Evolutionary conservation across 1,140 invertebrate genomes (phyloP).

Genomic region (Goniozus legneri): DNA sequence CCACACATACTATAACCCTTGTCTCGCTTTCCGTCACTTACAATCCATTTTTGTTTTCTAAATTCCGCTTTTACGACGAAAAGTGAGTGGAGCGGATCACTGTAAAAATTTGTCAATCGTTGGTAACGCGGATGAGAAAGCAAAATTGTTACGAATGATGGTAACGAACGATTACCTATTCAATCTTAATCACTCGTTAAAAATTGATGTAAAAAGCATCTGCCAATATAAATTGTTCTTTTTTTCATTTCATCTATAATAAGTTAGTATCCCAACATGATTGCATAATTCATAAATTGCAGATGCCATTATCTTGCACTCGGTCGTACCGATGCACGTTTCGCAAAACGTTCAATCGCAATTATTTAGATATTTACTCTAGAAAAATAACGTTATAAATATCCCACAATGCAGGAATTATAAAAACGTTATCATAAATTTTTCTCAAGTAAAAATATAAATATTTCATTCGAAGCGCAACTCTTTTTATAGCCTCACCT

Average conservation of each 20-base stretch:
- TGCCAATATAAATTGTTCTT: slow-evolving; percentile 1
- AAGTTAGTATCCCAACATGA: background rate
- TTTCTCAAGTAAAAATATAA: slow-evolving; percentile 49
- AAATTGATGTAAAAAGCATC: slow-evolving; percentile 7
- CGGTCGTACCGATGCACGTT: slow-evolving; percentile 15
- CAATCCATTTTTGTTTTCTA: slow-evolving; percentile 14
- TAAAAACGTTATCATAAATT: slow-evolving; percentile 37
- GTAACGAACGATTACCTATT: slow-evolving; percentile 9
- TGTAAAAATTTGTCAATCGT: slow-evolving; percentile 9
- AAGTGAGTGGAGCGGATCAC: slow-evolving; percentile 31
- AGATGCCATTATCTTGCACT: background rate
- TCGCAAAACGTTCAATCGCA: slow-evolving; percentile 21
- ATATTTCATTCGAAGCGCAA: slow-evolving; percentile 35
- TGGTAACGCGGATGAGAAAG: slow-evolving; percentile 16
- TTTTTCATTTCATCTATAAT: background rate
- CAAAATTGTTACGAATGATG: background rate
- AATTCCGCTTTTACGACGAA: slow-evolving; percentile 29
- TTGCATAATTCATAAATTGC: background rate
- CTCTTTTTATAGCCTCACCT: slow-evolving; percentile 8
- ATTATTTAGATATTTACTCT: slow-evolving; percentile 37
- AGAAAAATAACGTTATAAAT: slow-evolving; percentile 44
- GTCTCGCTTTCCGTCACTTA: slow-evolving; percentile 24
- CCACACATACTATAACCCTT: slow-evolving; percentile 44
- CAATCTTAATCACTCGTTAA: slow-evolving; percentile 6
- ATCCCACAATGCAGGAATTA: slow-evolving; percentile 24